Percentiles rank a stretch among this genome's conserved stretches.
These are phyloP conservation scores for Temnothorax curvispinosus DNA, from an alignment of 1,140 invertebrate genomes.

Conservation along the genomic window DNA sequence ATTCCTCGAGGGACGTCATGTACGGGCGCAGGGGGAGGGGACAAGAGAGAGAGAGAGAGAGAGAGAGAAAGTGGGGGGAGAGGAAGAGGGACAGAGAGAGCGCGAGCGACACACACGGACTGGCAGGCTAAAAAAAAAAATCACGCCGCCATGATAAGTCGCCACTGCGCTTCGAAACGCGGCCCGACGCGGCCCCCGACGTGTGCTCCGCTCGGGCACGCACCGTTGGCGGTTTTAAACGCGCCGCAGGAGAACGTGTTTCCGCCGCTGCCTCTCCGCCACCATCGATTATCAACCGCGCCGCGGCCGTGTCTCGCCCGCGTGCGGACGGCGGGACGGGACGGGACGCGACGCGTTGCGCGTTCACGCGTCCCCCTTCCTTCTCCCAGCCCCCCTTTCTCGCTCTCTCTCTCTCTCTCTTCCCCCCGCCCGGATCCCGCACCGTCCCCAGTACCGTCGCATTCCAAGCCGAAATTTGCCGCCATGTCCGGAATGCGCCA, in stretches of 20 bases:
- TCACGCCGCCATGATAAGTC: conserved; percentile 78
- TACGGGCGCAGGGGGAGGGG: conserved; percentile 29
- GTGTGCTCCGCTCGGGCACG: neutral
- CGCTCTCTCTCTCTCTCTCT: neutral
- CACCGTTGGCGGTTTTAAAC: conserved; percentile 2
- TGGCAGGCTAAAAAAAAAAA: conserved; percentile 69
- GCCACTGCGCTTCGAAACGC: conserved; percentile 64
- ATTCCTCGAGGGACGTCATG: conserved; percentile 64
- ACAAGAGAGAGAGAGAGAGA: neutral
- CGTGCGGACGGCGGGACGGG: neutral
- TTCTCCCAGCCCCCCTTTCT: neutral
- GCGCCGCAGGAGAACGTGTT: neutral
- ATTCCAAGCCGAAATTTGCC: conserved; percentile 74
- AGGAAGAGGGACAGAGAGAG: neutral
- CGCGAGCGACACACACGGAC: conserved; percentile 54
- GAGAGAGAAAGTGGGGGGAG: neutral
- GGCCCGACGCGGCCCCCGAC: neutral
- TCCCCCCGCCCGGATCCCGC: neutral
- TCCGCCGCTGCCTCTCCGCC: neutral
- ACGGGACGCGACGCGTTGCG: neutral
- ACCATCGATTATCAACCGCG: conserved; percentile 22
- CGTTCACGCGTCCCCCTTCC: neutral
- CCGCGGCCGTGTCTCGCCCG: neutral
- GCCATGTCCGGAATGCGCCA: conserved; percentile 78
- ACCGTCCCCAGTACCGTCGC: neutral